A percentile compares a stretch with the other conserved stretches of the same genome.
Conservation (phyloP, 1,140 invertebrate genomes). For the Potamilus streckersoni region DNA sequence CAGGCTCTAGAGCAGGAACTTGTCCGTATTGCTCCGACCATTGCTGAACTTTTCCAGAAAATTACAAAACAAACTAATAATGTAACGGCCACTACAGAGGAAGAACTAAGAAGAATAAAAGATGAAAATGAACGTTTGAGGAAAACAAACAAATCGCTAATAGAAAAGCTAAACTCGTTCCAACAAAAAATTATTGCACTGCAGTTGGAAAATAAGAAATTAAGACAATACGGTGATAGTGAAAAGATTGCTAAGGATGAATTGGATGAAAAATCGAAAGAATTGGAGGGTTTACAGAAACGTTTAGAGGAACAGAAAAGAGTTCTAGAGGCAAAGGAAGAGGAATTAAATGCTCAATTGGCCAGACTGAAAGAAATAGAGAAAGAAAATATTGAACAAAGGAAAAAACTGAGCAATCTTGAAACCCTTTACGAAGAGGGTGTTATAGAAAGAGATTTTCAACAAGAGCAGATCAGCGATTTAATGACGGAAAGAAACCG, state of each 20-base stretch:
- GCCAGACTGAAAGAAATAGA: constrained; percentile 38
- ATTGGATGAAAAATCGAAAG: constrained; percentile 34
- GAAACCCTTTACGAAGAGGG: constrained; percentile 44
- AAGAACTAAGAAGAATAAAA: constrained; percentile 38
- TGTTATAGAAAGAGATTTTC: constrained; percentile 35
- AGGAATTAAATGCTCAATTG: constrained; percentile 41
- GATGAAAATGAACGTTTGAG: constrained; percentile 44
- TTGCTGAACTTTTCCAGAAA: constrained; percentile 29
- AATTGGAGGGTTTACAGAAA: constrained; percentile 40
- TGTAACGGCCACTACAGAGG: constrained; percentile 14
- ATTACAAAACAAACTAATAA: constrained; percentile 27
- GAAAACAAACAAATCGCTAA: constrained; percentile 45
- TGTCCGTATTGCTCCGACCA: constrained; percentile 28
- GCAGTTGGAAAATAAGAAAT: constrained; percentile 46
- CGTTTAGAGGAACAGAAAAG: constrained; percentile 39
- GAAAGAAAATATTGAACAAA: constrained; percentile 39
- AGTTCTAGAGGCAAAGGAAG: constrained; percentile 41
- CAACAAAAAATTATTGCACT: constrained; percentile 48
- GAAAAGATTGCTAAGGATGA: constrained; percentile 39
- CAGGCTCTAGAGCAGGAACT: constrained; percentile 23
- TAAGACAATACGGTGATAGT: constrained; percentile 38
- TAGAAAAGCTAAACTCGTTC: constrained; percentile 48
- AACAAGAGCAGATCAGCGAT: constrained; percentile 40
- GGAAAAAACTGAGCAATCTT: constrained; percentile 36
- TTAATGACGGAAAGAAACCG: constrained; percentile 35